Conservation (phyloP, 2,797 vertebrate species). For the Acestrorhynchus altus region DNA sequence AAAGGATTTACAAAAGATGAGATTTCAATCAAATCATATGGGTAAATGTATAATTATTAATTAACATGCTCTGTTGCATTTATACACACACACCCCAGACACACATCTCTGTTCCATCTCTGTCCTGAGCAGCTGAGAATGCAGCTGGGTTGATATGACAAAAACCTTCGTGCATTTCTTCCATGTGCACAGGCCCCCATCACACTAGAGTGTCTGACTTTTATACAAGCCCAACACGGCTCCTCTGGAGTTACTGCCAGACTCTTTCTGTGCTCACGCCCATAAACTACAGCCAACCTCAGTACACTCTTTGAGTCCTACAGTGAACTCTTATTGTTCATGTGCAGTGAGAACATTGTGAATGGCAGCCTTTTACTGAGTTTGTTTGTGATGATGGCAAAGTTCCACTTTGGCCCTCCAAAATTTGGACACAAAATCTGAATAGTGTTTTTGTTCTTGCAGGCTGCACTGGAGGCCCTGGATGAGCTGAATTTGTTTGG, state of each 20-base stretch:
- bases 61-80: background rate
- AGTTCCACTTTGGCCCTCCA: background rate
- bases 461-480: constrained; percentile 95
- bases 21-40: no score
- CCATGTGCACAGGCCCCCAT: constrained; percentile 32
- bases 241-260: constrained; percentile 17
- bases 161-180: constrained; percentile 1
- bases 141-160: constrained; percentile 16
- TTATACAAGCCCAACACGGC: constrained; percentile 37
- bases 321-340: constrained; percentile 5
- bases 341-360: background rate
- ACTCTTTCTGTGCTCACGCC: constrained; percentile 18
- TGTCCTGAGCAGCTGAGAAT: constrained; percentile 60
- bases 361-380: background rate
- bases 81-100: background rate
- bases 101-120: background rate
- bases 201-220: constrained; percentile 26
- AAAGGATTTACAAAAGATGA: no score
- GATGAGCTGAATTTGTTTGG: constrained; percentile 97
- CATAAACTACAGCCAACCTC: constrained; percentile 21
- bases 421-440: constrained; percentile 9
- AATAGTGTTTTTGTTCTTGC: constrained; percentile 51
- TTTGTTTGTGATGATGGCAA: background rate
- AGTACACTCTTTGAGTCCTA: background rate
- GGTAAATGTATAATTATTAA: no score